These are phyloP conservation scores for Julus scanicus DNA, from an alignment of 2,888 invertebrate species.

Conservation along the genomic window DNA sequence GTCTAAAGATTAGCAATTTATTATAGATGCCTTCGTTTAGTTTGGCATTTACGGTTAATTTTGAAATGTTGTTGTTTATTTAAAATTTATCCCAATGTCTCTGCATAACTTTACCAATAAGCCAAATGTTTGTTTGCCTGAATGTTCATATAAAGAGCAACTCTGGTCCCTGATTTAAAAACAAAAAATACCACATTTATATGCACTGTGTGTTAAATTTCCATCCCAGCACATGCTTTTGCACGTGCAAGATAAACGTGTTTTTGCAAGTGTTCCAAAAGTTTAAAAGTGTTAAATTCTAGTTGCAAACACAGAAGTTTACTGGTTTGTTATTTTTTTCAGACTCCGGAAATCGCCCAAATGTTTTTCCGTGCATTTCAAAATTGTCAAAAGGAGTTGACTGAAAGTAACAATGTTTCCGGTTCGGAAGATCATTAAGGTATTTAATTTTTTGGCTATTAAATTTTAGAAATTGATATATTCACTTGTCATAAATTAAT, in stretches of 20 bases:
- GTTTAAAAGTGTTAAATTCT: background rate
- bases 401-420: background rate
- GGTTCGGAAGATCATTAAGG: constrained; percentile 19
- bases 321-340: constrained; percentile 9
- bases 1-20: no score
- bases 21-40: no score
- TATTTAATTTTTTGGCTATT: background rate
- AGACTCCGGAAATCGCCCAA: background rate
- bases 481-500: no score
- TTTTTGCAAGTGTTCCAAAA: background rate
- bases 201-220: background rate
- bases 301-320: background rate
- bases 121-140: no score
- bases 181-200: no score
- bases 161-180: no score
- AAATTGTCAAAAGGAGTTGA: background rate
- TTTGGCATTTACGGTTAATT: no score
- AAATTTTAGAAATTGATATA: background rate
- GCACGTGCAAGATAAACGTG: background rate
- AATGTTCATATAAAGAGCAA: no score
- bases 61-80: no score
- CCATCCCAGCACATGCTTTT: background rate
- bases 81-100: no score
- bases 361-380: constrained; percentile 19
- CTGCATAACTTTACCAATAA: no score